These are phyloP conservation scores for Acanthornis magna DNA, from an alignment of 2,797 vertebrate genomes.

Conservation along the genomic window DNA sequence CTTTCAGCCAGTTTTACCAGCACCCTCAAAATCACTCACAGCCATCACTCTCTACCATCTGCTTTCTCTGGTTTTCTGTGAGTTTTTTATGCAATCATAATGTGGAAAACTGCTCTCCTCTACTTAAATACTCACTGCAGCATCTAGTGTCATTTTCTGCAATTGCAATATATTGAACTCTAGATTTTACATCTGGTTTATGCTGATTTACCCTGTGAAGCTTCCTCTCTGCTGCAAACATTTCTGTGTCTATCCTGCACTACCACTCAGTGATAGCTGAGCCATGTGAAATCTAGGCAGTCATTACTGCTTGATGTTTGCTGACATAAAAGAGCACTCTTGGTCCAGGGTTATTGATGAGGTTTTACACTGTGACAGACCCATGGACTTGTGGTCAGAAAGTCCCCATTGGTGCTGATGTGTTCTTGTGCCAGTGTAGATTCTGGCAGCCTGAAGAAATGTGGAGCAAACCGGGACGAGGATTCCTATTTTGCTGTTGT, in stretches of 20 bases:
- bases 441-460: not conserved
- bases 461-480: not conserved
- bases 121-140: not conserved
- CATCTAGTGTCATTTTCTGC: not conserved
- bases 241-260: rapidly evolving
- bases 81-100: not conserved
- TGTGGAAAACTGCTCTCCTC: not conserved
- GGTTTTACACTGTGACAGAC: rapidly evolving
- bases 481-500: not conserved
- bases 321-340: not conserved
- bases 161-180: not conserved
- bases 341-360: rapidly evolving
- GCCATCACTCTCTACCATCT: not conserved
- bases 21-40: not conserved
- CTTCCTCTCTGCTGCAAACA: not conserved
- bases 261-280: not conserved
- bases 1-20: not conserved
- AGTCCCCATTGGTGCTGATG: rapidly evolving
- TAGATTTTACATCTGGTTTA: not conserved
- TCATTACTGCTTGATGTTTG: rapidly evolving
- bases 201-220: not conserved
- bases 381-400: not conserved
- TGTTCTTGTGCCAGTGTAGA: not conserved
- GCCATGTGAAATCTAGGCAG: not conserved
- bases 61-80: not conserved